phyloP scores from a whole-genome alignment of 2,797 vertebrate species.

The Phataginus tetradactyla region DNA sequence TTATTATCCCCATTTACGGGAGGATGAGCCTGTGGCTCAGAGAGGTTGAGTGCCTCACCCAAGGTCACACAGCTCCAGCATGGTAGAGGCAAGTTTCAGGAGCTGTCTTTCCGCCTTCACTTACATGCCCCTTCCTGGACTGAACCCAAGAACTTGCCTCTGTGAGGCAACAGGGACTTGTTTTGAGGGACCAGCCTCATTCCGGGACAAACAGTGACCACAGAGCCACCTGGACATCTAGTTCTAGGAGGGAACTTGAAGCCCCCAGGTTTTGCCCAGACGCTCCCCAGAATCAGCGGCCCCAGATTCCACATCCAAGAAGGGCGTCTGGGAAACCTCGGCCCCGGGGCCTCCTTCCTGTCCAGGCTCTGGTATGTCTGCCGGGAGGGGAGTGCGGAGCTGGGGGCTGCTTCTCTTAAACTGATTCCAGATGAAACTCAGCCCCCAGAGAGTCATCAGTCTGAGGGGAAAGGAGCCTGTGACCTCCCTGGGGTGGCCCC shows the following conservation, averaged over 20 bases:
- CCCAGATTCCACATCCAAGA: neutral
- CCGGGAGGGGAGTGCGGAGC: neutral
- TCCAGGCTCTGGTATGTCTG: neutral
- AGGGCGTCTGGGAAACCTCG: constrained; percentile 7
- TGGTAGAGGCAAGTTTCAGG: neutral
- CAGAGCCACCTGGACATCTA: neutral
- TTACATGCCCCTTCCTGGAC: neutral
- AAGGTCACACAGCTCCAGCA: neutral
- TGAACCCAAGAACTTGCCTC: neutral
- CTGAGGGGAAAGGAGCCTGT: constrained; percentile 13
- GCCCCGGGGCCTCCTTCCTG: neutral
- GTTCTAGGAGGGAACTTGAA: neutral
- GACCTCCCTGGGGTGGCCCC: neutral
- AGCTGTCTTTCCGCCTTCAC: neutral
- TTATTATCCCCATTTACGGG: neutral
- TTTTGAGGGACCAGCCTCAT: neutral
- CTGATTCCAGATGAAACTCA: constrained; percentile 54
- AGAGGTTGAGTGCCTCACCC: neutral
- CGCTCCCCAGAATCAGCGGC: neutral
- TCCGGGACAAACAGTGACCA: neutral
- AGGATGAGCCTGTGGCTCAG: neutral
- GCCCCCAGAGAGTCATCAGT: constrained; percentile 62
- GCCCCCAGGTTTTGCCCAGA: neutral
- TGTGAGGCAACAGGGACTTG: neutral
- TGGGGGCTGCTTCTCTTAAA: neutral